phyloP scores from a whole-genome alignment of 2,888 invertebrate genomes.

The Agrotis exclamationis region DNA sequence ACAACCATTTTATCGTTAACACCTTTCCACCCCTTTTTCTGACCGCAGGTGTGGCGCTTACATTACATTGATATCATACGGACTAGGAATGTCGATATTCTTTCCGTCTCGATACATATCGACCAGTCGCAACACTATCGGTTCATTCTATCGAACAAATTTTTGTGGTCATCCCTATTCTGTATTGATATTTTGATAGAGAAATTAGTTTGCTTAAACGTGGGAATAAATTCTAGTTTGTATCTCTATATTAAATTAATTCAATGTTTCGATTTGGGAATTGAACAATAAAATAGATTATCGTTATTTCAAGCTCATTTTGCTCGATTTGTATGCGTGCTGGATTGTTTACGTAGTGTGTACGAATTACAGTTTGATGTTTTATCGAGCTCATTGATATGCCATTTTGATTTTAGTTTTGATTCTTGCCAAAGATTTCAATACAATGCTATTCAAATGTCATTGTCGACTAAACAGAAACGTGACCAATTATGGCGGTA shows the following conservation, averaged over 20 bases:
- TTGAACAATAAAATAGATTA: slow-evolving; percentile 38
- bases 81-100: slow-evolving; percentile 78
- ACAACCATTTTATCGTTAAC: slow-evolving; percentile 39
- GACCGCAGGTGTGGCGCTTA: slow-evolving; percentile 81
- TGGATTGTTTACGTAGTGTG: slow-evolving; percentile 14
- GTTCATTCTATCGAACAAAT: slow-evolving; percentile 67
- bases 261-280: slow-evolving; percentile 30
- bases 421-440: neutral
- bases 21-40: slow-evolving; percentile 63
- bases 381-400: slow-evolving; percentile 26
- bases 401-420: slow-evolving; percentile 9
- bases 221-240: slow-evolving; percentile 19
- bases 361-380: slow-evolving; percentile 15
- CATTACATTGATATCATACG: slow-evolving; percentile 71
- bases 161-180: slow-evolving; percentile 62
- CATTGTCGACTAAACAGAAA: too few species aligned
- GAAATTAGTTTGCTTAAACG: slow-evolving; percentile 17
- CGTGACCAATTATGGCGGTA: too few species aligned
- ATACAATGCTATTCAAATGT: too few species aligned
- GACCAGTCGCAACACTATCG: slow-evolving; percentile 76
- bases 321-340: slow-evolving; percentile 22
- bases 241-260: slow-evolving; percentile 40
- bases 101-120: slow-evolving; percentile 77
- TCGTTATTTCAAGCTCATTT: slow-evolving; percentile 36
- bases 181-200: slow-evolving; percentile 26